Base-by-base conservation (phyloP, 2,797 vertebrate genomes). In the Lateolabrax maculatus region DNA sequence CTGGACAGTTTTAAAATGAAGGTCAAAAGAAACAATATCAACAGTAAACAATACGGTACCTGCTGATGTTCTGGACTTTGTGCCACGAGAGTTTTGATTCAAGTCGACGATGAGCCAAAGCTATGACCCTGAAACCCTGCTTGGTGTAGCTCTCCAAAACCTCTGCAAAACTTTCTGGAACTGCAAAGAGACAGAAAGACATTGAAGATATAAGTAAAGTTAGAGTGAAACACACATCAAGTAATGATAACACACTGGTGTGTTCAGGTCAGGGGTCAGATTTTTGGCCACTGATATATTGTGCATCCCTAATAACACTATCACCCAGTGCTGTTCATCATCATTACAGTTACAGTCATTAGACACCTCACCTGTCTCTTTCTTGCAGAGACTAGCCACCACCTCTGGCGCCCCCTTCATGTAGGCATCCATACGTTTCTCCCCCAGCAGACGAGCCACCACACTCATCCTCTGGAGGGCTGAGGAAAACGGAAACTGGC, bases 401-500 rank as follows among this genome's bases (percentile, higher is more conserved):
- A 97, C 96, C 91, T 99, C 98, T 1, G 98, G 98, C 0, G 98
- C 98, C 62, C 98, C 98, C 73, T 99, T 99, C 91, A 97, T 94
- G 82, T 97, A 99, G 23, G 97, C 97, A 46, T 99, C 97, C 98
- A 99, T 99, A 44, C 96, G 96, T 86, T 97, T 98, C 84, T 97
- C 97, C 31, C 98, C 97, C 0, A 99, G 94, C 63, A 96, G 93
- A 82, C 97, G 96, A 0, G 96, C 95, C 66, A 99, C 96, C 8
- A 99, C 97, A 57, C 96, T 96, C 98, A 99, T 99, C 68, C 98
- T 96, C 91, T 99, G 98, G 79, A 98, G 79, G 8, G 94, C 96
- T 5, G 98, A 99, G 51, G 98, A 99, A 92, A 99, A 99, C 1
- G 98, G 98, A 86, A 99, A 99, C 95, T 99, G 98, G 8, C 97